These are phyloP conservation scores for Phytoseiulus persimilis DNA, from an alignment of 2,888 invertebrate genomes.

Conservation along the genomic window DNA sequence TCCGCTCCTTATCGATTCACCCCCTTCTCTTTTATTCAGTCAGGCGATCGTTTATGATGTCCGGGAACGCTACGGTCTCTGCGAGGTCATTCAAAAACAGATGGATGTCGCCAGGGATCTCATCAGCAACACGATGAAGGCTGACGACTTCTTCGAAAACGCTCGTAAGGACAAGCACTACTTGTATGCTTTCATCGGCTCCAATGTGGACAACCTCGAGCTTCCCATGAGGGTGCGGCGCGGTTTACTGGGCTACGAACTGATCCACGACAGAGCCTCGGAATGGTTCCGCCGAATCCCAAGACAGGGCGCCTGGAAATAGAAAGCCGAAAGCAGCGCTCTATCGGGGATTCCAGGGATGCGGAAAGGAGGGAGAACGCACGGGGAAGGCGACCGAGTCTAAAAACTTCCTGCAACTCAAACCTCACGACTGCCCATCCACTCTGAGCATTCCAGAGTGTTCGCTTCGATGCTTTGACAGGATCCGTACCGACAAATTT, in stretches of 20 bases:
- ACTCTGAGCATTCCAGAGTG: too few species aligned
- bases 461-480: too few species aligned
- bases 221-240: not conserved
- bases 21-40: not conserved
- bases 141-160: not conserved
- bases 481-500: too few species aligned
- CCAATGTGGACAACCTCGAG: not conserved
- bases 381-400: too few species aligned
- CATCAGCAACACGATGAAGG: not conserved
- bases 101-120: not conserved
- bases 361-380: not conserved
- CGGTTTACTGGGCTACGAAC: not conserved
- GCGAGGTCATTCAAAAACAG: not conserved
- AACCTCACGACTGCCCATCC: too few species aligned
- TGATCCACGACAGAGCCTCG: not conserved
- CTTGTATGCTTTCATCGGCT: not conserved
- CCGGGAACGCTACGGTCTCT: not conserved
- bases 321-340: not conserved
- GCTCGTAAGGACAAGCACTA: not conserved
- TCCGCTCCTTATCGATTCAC: not conserved
- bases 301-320: not conserved
- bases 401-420: too few species aligned
- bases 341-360: not conserved
- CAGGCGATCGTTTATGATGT: not conserved
- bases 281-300: not conserved